phyloP scores from a whole-genome alignment of 2,888 invertebrate species.

The Phalangium opilio region DNA sequence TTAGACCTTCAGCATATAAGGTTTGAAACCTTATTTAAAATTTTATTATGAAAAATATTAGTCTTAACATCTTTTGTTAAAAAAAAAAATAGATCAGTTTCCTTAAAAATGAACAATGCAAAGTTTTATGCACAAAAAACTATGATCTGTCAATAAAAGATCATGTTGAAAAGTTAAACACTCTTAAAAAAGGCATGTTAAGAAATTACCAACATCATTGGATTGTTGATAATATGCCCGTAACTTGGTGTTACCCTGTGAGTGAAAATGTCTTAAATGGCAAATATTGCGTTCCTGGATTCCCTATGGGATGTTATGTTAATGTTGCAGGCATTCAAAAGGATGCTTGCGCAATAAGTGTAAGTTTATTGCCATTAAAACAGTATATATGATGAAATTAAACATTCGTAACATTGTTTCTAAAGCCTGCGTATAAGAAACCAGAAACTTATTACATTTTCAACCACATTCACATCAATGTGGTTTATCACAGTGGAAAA shows the following conservation, averaged over 20 bases:
- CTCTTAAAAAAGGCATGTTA: slow-evolving; percentile 77
- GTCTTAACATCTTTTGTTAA: not conserved
- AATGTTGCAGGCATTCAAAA: slow-evolving; percentile 40
- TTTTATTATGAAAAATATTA: too few relatives aligned
- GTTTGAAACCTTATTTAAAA: slow-evolving; percentile 39
- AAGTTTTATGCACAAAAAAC: slow-evolving; percentile 40
- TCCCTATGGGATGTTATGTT: slow-evolving; percentile 91
- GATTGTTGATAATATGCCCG: slow-evolving; percentile 92
- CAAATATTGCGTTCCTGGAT: slow-evolving; percentile 77
- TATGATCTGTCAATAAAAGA: slow-evolving; percentile 48
- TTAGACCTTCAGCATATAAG: slow-evolving; percentile 81
- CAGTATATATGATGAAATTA: too few relatives aligned
- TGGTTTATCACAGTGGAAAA: slow-evolving; percentile 81
- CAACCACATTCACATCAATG: slow-evolving; percentile 87
- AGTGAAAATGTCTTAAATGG: slow-evolving; percentile 23
- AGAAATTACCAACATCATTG: slow-evolving; percentile 97
- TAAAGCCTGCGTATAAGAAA: slow-evolving; percentile 24
- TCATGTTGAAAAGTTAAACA: slow-evolving; percentile 53
- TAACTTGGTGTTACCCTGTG: slow-evolving; percentile 64
- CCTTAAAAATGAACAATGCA: slow-evolving; percentile 45
- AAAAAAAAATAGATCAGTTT: slow-evolving; percentile 56
- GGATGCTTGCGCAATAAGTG: slow-evolving; percentile 34
- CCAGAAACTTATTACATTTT: slow-evolving; percentile 74
- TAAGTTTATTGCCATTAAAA: too few relatives aligned
- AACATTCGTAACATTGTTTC: not conserved